These are phyloP conservation scores for Percopsis transmontana DNA, from an alignment of 2,113 vertebrate species.

Conservation along the genomic window DNA sequence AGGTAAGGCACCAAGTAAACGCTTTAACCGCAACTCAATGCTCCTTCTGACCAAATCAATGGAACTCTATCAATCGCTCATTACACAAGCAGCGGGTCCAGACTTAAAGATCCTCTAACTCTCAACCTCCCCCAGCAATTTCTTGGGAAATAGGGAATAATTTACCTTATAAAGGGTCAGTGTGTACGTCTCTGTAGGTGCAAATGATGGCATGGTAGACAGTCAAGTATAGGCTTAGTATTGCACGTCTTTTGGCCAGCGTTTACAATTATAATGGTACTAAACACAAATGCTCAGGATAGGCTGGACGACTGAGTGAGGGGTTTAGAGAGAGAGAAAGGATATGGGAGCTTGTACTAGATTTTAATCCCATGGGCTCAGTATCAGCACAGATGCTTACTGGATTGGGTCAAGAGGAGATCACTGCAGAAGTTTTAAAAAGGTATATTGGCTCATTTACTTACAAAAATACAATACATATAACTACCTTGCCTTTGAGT, in stretches of 20 bases:
- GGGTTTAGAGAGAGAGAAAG: neutral
- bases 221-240: neutral
- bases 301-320: neutral
- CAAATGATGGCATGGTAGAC: no score
- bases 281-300: neutral
- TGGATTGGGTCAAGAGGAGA: conserved; percentile 20
- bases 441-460: neutral
- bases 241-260: neutral
- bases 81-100: conserved; percentile 43
- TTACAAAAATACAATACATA: neutral
- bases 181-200: conserved; percentile 1
- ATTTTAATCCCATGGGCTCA: neutral
- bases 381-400: conserved; percentile 23
- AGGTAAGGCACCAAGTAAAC: conserved; percentile 51
- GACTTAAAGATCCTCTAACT: conserved; percentile 17
- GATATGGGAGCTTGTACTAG: neutral
- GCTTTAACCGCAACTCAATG: conserved; percentile 39
- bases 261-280: neutral
- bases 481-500: no score
- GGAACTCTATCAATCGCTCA: conserved; percentile 57
- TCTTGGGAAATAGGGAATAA: conserved; percentile 5
- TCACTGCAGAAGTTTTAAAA: conserved; percentile 9
- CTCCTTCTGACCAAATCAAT: conserved; percentile 62
- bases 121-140: conserved; percentile 38
- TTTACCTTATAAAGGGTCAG: conserved; percentile 1